Evolutionary conservation across 1,140 invertebrate genomes (phyloP).

Genomic region (Halictus rubicundus): DNA sequence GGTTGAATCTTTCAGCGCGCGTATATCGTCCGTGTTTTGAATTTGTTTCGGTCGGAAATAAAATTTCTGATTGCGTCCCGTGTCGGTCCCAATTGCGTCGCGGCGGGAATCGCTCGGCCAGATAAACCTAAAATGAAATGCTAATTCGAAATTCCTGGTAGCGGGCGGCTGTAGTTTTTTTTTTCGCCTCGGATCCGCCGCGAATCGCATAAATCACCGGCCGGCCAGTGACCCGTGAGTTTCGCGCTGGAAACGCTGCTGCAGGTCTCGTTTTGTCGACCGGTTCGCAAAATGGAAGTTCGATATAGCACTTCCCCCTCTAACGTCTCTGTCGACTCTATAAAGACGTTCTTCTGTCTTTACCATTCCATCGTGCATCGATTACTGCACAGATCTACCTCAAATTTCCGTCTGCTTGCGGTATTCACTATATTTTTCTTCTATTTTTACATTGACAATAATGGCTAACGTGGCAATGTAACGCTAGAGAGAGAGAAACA

Average conservation of each 20-base stretch:
- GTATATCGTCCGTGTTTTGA: conserved; percentile 15
- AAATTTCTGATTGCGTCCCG: conserved; percentile 29
- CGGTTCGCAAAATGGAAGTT: no score
- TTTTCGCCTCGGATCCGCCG: conserved; percentile 3
- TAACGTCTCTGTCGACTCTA: no score
- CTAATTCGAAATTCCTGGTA: conserved; percentile 24
- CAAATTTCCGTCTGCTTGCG: no score
- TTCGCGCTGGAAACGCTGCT: not conserved
- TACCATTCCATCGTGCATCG: no score
- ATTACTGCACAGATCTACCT: no score
- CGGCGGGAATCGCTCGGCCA: not conserved
- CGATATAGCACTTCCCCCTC: no score
- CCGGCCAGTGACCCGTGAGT: not conserved
- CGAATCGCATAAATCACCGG: conserved; percentile 27
- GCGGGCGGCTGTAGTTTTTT: conserved; percentile 17
- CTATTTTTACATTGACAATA: no score
- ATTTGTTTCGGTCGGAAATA: conserved; percentile 9
- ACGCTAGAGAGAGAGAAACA: no score
- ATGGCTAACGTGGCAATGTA: no score
- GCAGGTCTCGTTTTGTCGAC: no score
- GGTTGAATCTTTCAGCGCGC: conserved; percentile 17
- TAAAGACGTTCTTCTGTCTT: no score
- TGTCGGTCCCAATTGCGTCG: not conserved
- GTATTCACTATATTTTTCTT: no score
- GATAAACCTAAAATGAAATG: conserved; percentile 9